These are phyloP conservation scores for Theodoxus fluviatilis DNA, from an alignment of 2,888 invertebrate genomes.

Conservation along the genomic window DNA sequence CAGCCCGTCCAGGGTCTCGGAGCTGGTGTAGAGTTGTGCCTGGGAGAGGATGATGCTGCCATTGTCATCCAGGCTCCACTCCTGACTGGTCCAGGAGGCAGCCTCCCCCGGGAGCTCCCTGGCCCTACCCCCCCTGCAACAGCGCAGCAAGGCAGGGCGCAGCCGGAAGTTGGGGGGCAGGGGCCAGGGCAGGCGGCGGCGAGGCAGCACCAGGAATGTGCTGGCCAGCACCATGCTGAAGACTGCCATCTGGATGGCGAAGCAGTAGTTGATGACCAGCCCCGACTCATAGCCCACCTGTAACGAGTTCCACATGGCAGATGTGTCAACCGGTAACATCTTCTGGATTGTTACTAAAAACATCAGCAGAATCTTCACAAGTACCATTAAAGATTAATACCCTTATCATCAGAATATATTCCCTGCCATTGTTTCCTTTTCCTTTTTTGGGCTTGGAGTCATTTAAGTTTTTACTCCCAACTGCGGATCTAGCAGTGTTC, in stretches of 20 bases:
- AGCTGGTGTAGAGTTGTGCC: neutral
- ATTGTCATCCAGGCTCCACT: conserved; percentile 20
- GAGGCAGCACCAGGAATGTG: conserved; percentile 37
- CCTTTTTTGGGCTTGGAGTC: too few relatives aligned
- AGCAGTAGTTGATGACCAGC: conserved; percentile 31
- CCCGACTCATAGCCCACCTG: conserved; percentile 37
- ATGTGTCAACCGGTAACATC: too few relatives aligned
- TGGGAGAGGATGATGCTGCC: conserved; percentile 22
- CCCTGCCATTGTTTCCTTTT: too few relatives aligned
- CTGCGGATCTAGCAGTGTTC: too few relatives aligned
- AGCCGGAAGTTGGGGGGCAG: conserved; percentile 30
- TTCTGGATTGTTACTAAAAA: too few relatives aligned
- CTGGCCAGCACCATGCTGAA: conserved; percentile 27
- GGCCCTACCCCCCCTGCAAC: conserved; percentile 18
- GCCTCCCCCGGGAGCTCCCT: neutral
- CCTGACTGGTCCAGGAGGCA: neutral
- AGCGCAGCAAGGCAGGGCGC: conserved; percentile 2
- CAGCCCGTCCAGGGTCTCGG: neutral
- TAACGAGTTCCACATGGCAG: too few relatives aligned
- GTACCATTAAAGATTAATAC: too few relatives aligned
- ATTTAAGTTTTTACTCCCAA: too few relatives aligned
- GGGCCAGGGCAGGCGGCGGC: conserved; percentile 32
- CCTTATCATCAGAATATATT: too few relatives aligned
- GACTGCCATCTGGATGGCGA: conserved; percentile 30
- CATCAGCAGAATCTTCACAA: too few relatives aligned